These are phyloP conservation scores for Lipotes vexillifer DNA, from an alignment of 2,113 vertebrate species.

Conservation along the genomic window DNA sequence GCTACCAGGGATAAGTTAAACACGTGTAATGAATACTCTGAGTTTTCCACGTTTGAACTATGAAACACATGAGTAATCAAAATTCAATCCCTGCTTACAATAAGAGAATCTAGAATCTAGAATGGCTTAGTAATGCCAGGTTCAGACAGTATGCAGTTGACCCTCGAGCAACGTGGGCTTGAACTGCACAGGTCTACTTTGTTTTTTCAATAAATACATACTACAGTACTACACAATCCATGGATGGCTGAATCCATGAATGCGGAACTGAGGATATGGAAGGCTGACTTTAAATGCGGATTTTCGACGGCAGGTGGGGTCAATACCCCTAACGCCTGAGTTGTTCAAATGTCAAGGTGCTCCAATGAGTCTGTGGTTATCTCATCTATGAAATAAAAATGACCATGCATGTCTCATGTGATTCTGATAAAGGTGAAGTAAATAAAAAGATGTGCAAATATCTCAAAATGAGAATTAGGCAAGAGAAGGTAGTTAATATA, in stretches of 20 bases:
- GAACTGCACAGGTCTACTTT: neutral
- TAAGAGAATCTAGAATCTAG: neutral
- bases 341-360: neutral
- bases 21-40: neutral
- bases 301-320: neutral
- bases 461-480: neutral
- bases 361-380: neutral
- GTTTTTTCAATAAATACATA: neutral
- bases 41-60: neutral
- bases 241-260: neutral
- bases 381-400: neutral
- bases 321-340: neutral
- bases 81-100: neutral
- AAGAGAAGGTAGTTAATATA: neutral
- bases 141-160: neutral
- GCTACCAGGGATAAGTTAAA: neutral
- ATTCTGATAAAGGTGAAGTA: neutral
- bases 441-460: neutral
- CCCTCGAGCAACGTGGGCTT: neutral
- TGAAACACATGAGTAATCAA: neutral
- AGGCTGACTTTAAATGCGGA: neutral
- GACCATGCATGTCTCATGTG: neutral
- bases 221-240: neutral
- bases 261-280: neutral
- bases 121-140: neutral